A percentile compares a stretch with the other conserved stretches of the same genome.
These are phyloP conservation scores for Orchesella cincta DNA, from an alignment of 1,140 invertebrate genomes.

Conservation along the genomic window DNA sequence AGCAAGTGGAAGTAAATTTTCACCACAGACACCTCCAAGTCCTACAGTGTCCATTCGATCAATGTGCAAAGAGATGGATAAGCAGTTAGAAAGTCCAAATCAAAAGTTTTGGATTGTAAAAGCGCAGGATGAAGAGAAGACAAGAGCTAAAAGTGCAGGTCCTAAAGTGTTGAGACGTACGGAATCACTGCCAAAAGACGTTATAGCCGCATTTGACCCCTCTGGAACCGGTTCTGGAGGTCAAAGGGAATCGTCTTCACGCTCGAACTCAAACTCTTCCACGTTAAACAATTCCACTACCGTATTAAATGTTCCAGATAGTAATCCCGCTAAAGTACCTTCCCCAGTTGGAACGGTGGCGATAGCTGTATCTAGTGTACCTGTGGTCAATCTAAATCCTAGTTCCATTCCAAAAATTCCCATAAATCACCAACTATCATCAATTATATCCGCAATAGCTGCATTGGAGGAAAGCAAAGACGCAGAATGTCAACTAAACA, in stretches of 20 bases:
- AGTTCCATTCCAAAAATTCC: background rate
- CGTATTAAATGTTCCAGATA: background rate
- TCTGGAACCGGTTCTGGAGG: slow-evolving; percentile 42
- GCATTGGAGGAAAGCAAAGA: slow-evolving; percentile 63
- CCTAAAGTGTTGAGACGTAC: slow-evolving; percentile 64
- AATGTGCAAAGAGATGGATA: slow-evolving; percentile 33
- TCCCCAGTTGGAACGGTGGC: background rate
- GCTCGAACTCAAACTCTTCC: slow-evolving; percentile 38
- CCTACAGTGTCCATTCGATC: slow-evolving; percentile 47
- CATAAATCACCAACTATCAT: slow-evolving; percentile 19
- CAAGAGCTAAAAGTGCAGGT: slow-evolving; percentile 65
- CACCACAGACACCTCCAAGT: slow-evolving; percentile 39
- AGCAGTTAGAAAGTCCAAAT: slow-evolving; percentile 34
- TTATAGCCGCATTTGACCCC: slow-evolving; percentile 42
- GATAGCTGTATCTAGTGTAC: no score
- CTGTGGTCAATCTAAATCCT: background rate
- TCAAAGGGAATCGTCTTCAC: background rate
- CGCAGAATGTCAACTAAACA: slow-evolving; percentile 69
- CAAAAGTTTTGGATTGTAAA: slow-evolving; percentile 43
- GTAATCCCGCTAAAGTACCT: background rate
- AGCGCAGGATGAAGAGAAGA: slow-evolving; percentile 67
- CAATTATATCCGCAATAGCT: slow-evolving; percentile 13
- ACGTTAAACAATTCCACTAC: slow-evolving; percentile 28
- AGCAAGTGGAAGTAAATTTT: background rate
- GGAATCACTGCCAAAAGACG: slow-evolving; percentile 55